Evolutionary conservation across 1,140 invertebrate species (phyloP), one percentile per base, ranked within the genome.

Genomic region (Brachionus calyciflorus): DNA sequence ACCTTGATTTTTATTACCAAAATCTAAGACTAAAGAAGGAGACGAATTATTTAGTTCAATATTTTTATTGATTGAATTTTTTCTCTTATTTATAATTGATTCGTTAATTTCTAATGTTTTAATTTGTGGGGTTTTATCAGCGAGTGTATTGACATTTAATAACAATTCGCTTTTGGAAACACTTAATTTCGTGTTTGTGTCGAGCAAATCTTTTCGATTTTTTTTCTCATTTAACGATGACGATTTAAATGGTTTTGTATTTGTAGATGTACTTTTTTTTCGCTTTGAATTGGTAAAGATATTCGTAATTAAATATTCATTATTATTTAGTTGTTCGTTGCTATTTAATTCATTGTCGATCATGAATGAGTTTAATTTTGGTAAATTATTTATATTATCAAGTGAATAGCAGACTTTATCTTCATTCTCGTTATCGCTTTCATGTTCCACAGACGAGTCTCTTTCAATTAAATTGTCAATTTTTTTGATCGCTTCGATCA

Each of bases 311-410:
- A 65, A 17, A 65, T 65, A 65, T 12, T 65, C 40, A 14, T 65
- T 65, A 19, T 63, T 33, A 24, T 65, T 65, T 26, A 65, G 24
- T 44, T 41, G 10, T 28, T 65, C 60, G 17, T 21, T 46, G 4
- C 60, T 65, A 24, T 65, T 65, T n/a, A 65, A 41, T 41, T 65
- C 60, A 12, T 41, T 44, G 40, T 65, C 60, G 12, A 21, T 65
- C 40, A 65, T 65, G 24, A 44, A 65, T 7, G 60, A 65, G 37
- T 65, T 44, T 1, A 44, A 3, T 37, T 65, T 44, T 12, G 33
- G 60, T 41, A 65, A n/a, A n/a, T n/a, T 37, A 17, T 28, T 60
- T 7, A 60, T 37, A 17, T 60, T 60, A 21, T 60, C 55, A 4
- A 60, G 9, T 21, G 55, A 60, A 60, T 60, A 60, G 2, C 28